These are phyloP conservation scores for Polyergus mexicanus DNA, from an alignment of 1,140 invertebrate genomes.

Conservation along the genomic window DNA sequence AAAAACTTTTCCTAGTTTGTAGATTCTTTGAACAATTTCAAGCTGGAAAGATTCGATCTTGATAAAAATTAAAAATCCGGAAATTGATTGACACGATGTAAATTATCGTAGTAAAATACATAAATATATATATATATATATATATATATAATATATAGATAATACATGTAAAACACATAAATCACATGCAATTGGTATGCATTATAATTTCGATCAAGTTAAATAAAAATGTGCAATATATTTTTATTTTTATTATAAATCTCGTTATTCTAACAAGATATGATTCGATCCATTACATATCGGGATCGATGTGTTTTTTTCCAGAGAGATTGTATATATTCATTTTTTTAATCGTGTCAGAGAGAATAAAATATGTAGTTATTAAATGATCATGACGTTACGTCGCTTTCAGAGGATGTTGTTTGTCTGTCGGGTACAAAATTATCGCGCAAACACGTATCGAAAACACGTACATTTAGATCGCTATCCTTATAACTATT, in stretches of 20 bases:
- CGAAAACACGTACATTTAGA: not conserved
- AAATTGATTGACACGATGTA: not conserved
- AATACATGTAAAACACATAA: not conserved
- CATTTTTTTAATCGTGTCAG: not conserved
- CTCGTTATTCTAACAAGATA: not conserved
- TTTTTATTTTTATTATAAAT: not conserved
- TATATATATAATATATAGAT: too few relatives aligned
- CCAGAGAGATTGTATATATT: not conserved
- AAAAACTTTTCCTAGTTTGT: not conserved
- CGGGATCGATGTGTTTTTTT: not conserved
- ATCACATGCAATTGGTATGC: slow-evolving; percentile 12
- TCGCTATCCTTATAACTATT: slow-evolving; percentile 40
- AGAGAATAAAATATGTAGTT: not conserved
- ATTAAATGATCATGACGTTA: slow-evolving; percentile 2
- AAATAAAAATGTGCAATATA: not conserved
- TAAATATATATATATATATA: too few relatives aligned
- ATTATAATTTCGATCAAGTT: not conserved
- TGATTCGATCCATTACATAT: not conserved
- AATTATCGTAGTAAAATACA: not conserved
- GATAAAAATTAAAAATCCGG: not conserved
- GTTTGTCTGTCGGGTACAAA: slow-evolving; percentile 22
- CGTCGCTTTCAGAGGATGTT: not conserved
- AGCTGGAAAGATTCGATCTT: not conserved
- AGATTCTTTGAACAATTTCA: not conserved
- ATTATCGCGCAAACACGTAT: not conserved